Conservation (phyloP, 2,888 invertebrate species). For the Flexamia atlantica region DNA sequence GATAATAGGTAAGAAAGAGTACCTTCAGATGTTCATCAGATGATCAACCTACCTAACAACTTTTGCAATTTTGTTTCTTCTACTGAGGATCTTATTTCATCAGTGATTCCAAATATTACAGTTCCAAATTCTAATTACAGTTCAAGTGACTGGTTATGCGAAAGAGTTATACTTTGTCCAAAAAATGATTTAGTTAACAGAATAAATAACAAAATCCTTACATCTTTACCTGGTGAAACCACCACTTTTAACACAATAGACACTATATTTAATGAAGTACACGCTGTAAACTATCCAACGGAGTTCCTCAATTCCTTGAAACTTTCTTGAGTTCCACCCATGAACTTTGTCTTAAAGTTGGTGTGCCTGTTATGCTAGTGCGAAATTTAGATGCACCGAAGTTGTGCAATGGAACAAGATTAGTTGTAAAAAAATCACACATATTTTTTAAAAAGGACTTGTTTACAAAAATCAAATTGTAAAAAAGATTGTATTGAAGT, state of each 20-base stretch:
- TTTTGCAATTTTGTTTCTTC: conserved; percentile 71
- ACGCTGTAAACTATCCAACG: conserved; percentile 66
- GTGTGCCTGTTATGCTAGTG: conserved; percentile 69
- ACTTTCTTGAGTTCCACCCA: not conserved
- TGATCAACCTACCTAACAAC: conserved; percentile 71
- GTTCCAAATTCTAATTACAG: conserved; percentile 57
- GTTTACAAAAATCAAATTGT: too few species aligned
- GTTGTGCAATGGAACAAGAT: conserved; percentile 70
- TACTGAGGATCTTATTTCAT: conserved; percentile 62
- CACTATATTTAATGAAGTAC: conserved; percentile 54
- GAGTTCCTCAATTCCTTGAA: conserved; percentile 67
- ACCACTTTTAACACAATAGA: conserved; percentile 63
- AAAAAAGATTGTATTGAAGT: too few species aligned
- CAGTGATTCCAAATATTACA: conserved; percentile 29
- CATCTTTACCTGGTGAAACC: conserved; percentile 8
- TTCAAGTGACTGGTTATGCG: conserved; percentile 64
- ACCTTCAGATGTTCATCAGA: conserved; percentile 71
- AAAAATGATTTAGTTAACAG: conserved; percentile 58
- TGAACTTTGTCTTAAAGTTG: conserved; percentile 70
- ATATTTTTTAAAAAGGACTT: too few species aligned
- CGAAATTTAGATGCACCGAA: conserved; percentile 66
- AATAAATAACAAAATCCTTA: conserved; percentile 67
- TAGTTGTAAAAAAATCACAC: conserved; percentile 68
- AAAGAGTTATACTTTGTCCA: conserved; percentile 71
- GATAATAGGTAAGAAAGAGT: conserved; percentile 60